A percentile compares a stretch with the other conserved stretches of the same genome.
Conservation (phyloP, 1,140 invertebrate species). For the Triops cancriformis region DNA sequence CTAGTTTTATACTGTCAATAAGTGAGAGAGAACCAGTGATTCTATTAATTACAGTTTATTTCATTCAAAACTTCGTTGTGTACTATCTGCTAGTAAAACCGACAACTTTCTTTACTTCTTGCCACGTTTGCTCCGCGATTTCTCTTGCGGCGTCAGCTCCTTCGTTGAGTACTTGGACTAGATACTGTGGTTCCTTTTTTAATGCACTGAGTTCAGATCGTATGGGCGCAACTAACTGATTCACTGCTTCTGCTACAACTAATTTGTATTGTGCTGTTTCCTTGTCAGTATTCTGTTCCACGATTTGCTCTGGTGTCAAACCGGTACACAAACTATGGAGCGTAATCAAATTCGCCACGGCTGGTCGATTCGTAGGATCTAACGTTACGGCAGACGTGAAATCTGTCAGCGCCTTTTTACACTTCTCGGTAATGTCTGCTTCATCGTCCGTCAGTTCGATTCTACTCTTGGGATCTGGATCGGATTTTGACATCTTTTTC, state of each 20-base stretch:
- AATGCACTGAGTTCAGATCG: constrained; percentile 50
- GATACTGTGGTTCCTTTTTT: constrained; percentile 51
- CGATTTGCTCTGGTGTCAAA: constrained; percentile 59
- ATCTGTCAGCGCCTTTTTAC: constrained; percentile 89
- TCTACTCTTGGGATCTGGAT: constrained; percentile 60
- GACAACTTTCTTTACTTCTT: constrained; percentile 49
- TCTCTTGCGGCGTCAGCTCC: constrained; percentile 59
- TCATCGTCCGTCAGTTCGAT: constrained; percentile 74
- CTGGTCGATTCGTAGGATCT: constrained; percentile 66
- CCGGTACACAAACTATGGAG: constrained; percentile 71
- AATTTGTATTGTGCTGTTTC: constrained; percentile 75
- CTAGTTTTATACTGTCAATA: too few relatives aligned
- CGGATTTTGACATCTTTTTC: constrained; percentile 98
- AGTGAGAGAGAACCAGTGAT: too few relatives aligned
- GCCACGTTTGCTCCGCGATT: constrained; percentile 58
- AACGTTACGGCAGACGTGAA: constrained; percentile 73
- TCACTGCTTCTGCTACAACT: constrained; percentile 60
- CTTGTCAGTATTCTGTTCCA: constrained; percentile 53
- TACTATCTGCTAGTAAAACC: constrained; percentile 35
- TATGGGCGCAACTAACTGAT: constrained; percentile 64
- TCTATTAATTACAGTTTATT: too few relatives aligned
- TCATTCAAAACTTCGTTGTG: background rate
- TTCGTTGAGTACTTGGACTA: constrained; percentile 54
- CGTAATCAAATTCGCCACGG: constrained; percentile 76
- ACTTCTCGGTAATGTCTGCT: constrained; percentile 65